Conservation (phyloP, 2,888 invertebrate species). For the Dasysyrphus albostriatus region DNA sequence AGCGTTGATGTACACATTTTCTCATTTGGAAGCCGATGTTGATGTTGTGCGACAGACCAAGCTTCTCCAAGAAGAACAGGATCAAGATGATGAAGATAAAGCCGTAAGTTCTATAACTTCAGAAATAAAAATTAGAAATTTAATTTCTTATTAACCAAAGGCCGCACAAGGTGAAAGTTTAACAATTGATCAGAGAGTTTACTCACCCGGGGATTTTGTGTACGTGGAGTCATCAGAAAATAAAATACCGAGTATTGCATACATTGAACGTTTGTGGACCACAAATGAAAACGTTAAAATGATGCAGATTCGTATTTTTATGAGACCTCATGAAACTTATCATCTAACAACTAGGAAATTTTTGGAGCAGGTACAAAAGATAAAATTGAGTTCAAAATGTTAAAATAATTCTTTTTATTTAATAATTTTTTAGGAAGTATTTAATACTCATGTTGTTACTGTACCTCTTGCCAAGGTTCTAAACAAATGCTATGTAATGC, state of each 20-base stretch:
- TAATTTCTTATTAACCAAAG: slow-evolving; percentile 67
- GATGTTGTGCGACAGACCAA: slow-evolving; percentile 91
- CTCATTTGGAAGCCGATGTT: slow-evolving; percentile 90
- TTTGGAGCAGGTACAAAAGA: slow-evolving; percentile 88
- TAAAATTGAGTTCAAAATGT: neutral
- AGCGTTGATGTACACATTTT: slow-evolving; percentile 91
- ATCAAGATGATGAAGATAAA: slow-evolving; percentile 88
- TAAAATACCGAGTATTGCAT: slow-evolving; percentile 90
- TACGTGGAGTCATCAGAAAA: slow-evolving; percentile 89
- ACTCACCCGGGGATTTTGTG: slow-evolving; percentile 95
- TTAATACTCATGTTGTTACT: slow-evolving; percentile 9
- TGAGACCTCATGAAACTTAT: slow-evolving; percentile 97
- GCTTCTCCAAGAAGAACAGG: slow-evolving; percentile 89
- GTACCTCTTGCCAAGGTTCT: slow-evolving; percentile 92
- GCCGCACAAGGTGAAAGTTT: slow-evolving; percentile 86
- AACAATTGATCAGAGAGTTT: slow-evolving; percentile 91
- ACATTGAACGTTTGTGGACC: slow-evolving; percentile 95
- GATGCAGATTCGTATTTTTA: slow-evolving; percentile 96
- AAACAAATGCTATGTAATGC: slow-evolving; percentile 96
- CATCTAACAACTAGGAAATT: slow-evolving; percentile 98
- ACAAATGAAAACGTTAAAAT: slow-evolving; percentile 92
- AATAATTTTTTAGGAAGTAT: slow-evolving; percentile 6
- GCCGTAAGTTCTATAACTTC: slow-evolving; percentile 79
- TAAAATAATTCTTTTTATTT: neutral
- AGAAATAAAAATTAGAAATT: neutral